Conservation (phyloP, 1,140 invertebrate genomes). For the Globodera ellingtonae region DNA sequence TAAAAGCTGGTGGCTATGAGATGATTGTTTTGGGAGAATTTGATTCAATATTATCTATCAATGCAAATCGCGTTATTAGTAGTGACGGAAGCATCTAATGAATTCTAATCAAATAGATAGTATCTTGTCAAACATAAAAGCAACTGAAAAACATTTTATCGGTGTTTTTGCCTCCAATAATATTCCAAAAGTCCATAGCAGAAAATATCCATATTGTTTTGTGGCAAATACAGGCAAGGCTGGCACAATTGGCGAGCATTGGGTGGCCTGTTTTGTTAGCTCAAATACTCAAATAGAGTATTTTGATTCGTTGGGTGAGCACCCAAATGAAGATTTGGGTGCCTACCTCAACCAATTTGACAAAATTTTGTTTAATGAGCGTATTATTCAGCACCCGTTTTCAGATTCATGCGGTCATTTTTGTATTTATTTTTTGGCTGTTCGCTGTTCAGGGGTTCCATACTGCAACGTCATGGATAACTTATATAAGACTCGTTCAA, state of each 20-base stretch:
- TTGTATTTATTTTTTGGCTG: slow-evolving; percentile 21
- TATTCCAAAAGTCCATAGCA: background rate
- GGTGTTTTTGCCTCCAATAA: slow-evolving; percentile 19
- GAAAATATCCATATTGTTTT: slow-evolving; percentile 19
- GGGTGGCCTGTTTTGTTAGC: slow-evolving; percentile 2
- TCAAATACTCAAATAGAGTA: slow-evolving; percentile 6
- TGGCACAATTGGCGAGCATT: slow-evolving; percentile 15
- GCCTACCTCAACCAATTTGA: background rate
- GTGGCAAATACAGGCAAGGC: slow-evolving; percentile 11
- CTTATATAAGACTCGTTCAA: background rate
- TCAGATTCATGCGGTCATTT: slow-evolving; percentile 21
- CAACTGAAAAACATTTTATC: slow-evolving; percentile 24
- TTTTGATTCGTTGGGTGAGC: slow-evolving; percentile 21
- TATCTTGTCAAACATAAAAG: slow-evolving; percentile 4
- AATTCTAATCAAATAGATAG: slow-evolving; percentile 7
- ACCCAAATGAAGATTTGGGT: slow-evolving; percentile 15
- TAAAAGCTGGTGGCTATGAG: slow-evolving; percentile 11
- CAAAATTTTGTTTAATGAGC: background rate
- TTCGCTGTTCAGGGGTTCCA: background rate
- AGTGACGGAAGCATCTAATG: slow-evolving; percentile 35
- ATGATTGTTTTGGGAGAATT: slow-evolving; percentile 40
- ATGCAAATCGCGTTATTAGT: slow-evolving; percentile 30
- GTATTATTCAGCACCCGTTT: background rate
- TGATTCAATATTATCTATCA: slow-evolving; percentile 32
- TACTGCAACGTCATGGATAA: background rate